These are phyloP conservation scores for Xyliphius kryptos DNA, from an alignment of 2,113 vertebrate genomes.

Conservation along the genomic window DNA sequence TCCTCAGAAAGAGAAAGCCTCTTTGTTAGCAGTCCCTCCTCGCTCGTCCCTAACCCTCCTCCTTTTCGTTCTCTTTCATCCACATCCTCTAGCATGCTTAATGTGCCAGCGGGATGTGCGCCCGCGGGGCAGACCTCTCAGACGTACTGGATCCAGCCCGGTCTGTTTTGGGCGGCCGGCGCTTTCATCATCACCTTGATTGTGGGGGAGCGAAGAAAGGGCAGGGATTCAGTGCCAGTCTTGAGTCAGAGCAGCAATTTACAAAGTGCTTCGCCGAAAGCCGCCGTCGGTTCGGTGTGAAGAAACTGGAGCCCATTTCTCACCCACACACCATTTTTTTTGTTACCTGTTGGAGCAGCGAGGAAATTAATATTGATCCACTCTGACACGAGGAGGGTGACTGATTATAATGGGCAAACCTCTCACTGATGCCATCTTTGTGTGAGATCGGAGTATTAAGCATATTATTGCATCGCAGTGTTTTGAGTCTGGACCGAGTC, in stretches of 20 bases:
- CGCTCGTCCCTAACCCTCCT: slow-evolving; percentile 1
- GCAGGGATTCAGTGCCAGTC: background rate
- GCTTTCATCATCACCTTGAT: slow-evolving; percentile 49
- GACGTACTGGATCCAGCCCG: slow-evolving; percentile 8
- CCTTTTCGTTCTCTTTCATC: slow-evolving; percentile 22
- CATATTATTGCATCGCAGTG: slow-evolving; percentile 26
- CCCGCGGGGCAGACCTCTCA: slow-evolving; percentile 33
- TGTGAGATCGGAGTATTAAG: slow-evolving; percentile 8
- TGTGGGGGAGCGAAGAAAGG: slow-evolving; percentile 5
- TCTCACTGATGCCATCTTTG: slow-evolving; percentile 7
- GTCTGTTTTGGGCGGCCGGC: slow-evolving; percentile 40
- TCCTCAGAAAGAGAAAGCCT: slow-evolving; percentile 5
- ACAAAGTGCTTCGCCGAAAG: background rate
- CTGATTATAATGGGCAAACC: slow-evolving; percentile 10
- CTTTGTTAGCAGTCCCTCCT: slow-evolving; percentile 25
- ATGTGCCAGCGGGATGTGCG: slow-evolving; percentile 31
- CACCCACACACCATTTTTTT: background rate
- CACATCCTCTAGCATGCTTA: slow-evolving; percentile 33
- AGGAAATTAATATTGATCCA: slow-evolving; percentile 28
- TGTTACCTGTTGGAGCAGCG: slow-evolving; percentile 13
- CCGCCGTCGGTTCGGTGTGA: background rate
- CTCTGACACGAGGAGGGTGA: background rate
- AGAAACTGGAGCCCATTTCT: background rate
- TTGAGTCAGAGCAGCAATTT: slow-evolving; percentile 4
- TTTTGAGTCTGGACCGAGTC: slow-evolving; percentile 7